phyloP scores from a whole-genome alignment of 1,140 invertebrate species.

The Orius laevigatus region DNA sequence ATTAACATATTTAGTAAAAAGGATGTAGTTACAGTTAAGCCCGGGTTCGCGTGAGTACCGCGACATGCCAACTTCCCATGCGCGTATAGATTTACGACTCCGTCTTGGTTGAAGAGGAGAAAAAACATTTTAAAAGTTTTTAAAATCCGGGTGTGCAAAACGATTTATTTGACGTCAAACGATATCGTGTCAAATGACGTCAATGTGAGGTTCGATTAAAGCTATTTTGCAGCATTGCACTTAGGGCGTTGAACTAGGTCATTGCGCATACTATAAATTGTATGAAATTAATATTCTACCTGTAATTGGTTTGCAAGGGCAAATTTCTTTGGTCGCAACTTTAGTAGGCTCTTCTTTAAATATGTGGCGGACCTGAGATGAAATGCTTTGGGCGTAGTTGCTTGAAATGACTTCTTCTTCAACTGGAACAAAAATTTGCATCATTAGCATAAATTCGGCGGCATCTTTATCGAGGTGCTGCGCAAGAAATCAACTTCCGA shows the following conservation, averaged over 20 bases:
- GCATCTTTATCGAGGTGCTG: no score
- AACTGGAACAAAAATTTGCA: background rate
- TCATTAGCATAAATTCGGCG: no score
- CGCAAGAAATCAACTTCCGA: no score
- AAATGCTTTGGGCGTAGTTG: background rate
- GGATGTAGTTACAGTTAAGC: no score
- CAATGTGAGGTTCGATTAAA: background rate
- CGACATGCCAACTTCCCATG: no score
- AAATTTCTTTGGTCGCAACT: background rate
- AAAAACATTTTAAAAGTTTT: no score
- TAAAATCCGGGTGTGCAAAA: background rate
- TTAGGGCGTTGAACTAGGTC: background rate
- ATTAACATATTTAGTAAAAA: no score
- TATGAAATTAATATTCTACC: background rate
- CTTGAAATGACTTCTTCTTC: slow-evolving; percentile 1
- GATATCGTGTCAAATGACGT: background rate
- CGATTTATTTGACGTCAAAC: slow-evolving; percentile 1
- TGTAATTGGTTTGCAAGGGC: slow-evolving; percentile 4
- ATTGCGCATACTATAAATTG: background rate
- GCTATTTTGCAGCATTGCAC: background rate
- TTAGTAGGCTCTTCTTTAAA: background rate
- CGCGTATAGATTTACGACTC: no score
- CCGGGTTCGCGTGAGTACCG: no score
- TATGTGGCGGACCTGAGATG: background rate
- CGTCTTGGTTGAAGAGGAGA: no score